Percentiles rank a stretch among this genome's conserved stretches.
Evolutionary conservation across 2,113 vertebrate genomes (phyloP).

Genomic region (Silurus glanis): DNA sequence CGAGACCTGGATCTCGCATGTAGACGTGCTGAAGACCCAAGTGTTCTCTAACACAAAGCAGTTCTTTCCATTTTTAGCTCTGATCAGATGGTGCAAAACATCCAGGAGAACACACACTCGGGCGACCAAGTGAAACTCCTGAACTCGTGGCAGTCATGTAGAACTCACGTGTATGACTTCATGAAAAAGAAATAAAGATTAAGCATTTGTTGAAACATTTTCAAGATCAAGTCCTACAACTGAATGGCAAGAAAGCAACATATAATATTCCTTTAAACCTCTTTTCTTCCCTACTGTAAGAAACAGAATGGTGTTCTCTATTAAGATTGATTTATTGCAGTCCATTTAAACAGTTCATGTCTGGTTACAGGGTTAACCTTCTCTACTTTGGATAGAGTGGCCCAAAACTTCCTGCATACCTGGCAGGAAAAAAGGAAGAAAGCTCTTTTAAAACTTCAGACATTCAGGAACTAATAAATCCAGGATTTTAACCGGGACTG

Average conservation of each 20-base stretch:
- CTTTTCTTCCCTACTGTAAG: neutral
- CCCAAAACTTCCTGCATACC: constrained; percentile 44
- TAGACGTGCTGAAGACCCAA: constrained; percentile 24
- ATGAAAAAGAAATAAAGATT: constrained; percentile 13
- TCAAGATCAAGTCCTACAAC: neutral
- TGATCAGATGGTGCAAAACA: constrained; percentile 18
- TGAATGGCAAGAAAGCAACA: neutral
- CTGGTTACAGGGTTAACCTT: neutral
- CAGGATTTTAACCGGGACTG: neutral
- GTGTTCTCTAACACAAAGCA: constrained; percentile 35
- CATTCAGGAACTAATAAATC: constrained; percentile 7
- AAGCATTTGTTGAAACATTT: neutral
- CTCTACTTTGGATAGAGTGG: constrained; percentile 27
- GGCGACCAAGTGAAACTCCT: constrained; percentile 22
- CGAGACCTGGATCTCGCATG: constrained; percentile 15
- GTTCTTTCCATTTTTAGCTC: constrained; percentile 48
- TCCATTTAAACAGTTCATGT: neutral
- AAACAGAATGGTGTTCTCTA: neutral
- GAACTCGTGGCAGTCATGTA: constrained; percentile 18
- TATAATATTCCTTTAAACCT: neutral
- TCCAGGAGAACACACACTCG: constrained; percentile 24
- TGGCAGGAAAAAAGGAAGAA: constrained; percentile 7
- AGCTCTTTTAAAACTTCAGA: constrained; percentile 1
- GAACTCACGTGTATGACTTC: neutral
- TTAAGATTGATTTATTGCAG: neutral